Base-by-base conservation (phyloP, 2,113 vertebrate species). In the Urocolius indicus region DNA sequence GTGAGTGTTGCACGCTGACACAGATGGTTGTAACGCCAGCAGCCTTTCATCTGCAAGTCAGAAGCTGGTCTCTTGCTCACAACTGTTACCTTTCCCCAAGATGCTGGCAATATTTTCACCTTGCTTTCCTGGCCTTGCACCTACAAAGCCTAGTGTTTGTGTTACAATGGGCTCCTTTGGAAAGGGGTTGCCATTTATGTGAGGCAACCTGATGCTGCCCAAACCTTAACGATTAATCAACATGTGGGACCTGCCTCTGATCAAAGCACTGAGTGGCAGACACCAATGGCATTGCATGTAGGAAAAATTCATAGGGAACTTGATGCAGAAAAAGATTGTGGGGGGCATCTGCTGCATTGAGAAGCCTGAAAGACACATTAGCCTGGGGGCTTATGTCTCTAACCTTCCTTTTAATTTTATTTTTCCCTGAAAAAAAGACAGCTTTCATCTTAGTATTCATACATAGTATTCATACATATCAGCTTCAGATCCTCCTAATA, bases 291-390 rank as follows among this genome's bases (percentile, higher is more conserved):
- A 29, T 9, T 71, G 18, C 30, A 15, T 45, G 51, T 24, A 79
- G 30, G 34, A 66, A 36, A 13, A 24, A 46, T 5, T 38, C 10
- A 45, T 18, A 48, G 19, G n/a, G 48, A 72, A 6, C 29, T 65
- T 0, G 1, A 32, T 22, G 17, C 32, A 43, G 10, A 29, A 65
- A 65, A n/a, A 24, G 30, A 6, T 11, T 59, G 1, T 5, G 23
- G 9, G 29, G 10, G 26, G 4, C 16, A 73, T 10, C 13, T 48
- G 27, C 59, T 81, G 30, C 32, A 32, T 3, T n/a, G n/a, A 65
- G n/a, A 82, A 89, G 17, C 30, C 43, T 67, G 43, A 57, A 82
- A 54, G 45, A 80, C 48, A 27, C 32, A 15, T 21, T 11, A 82
- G 24, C 7, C 3, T 48, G 15, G 8, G 7, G 27, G 4, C 11